phyloP scores from a whole-genome alignment of 2,888 invertebrate genomes.

The Meta bourneti region DNA sequence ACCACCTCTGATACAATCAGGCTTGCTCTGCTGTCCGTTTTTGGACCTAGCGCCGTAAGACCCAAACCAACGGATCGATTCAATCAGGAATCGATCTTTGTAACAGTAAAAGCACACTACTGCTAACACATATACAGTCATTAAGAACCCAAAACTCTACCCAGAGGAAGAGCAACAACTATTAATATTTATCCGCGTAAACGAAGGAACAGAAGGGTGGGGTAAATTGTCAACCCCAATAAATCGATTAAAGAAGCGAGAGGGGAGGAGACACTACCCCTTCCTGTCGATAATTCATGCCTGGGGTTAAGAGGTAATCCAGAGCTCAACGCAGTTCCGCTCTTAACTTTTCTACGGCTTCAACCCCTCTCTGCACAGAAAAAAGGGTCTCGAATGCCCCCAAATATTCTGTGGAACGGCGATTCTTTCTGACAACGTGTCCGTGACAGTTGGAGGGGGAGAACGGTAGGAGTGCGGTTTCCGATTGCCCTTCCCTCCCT shows the following conservation, averaged over 20 bases:
- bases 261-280: neutral
- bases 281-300: slow-evolving; percentile 28
- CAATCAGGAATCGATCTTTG: too few relatives aligned
- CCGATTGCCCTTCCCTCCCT: neutral
- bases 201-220: neutral
- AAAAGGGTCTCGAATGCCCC: too few relatives aligned
- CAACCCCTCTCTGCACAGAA: neutral
- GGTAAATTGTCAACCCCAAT: neutral
- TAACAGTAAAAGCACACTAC: neutral
- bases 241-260: neutral
- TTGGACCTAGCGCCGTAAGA: too few relatives aligned
- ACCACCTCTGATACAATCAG: too few relatives aligned
- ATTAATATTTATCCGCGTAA: neutral
- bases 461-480: neutral
- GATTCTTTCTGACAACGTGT: neutral
- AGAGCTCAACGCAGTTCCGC: slow-evolving; percentile 3
- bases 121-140: too few relatives aligned
- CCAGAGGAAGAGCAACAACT: neutral
- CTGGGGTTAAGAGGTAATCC: slow-evolving; percentile 5
- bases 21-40: too few relatives aligned
- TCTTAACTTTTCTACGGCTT: slow-evolving; percentile 31
- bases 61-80: too few relatives aligned
- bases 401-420: too few relatives aligned
- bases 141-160: too few relatives aligned
- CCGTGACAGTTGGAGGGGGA: neutral